Percentiles rank a stretch among this genome's conserved stretches.
Evolutionary conservation across 1,140 invertebrate species (phyloP).

Genomic region (Drosophila kohkoa): DNA sequence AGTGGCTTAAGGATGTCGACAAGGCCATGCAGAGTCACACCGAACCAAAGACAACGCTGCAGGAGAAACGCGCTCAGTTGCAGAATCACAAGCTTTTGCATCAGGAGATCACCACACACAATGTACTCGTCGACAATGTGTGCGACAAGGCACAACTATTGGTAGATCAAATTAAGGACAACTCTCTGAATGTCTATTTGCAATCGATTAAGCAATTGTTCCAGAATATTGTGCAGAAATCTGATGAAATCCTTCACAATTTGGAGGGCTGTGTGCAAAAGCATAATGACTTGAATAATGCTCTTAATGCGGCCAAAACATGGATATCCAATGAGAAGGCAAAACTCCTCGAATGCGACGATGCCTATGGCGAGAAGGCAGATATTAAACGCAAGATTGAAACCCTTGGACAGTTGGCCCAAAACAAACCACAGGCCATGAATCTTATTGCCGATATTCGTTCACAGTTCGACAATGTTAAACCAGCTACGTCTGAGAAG

Average conservation of each 20-base stretch:
- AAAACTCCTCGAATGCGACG: conserved; percentile 91
- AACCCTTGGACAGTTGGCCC: conserved; percentile 89
- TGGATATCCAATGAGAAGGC: conserved; percentile 92
- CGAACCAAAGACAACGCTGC: conserved; percentile 94
- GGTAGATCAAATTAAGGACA: conserved; percentile 95
- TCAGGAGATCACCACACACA: conserved; percentile 97
- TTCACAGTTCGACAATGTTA: conserved; percentile 88
- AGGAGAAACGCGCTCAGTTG: conserved; percentile 96
- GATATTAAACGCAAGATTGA: conserved; percentile 91
- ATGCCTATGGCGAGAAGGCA: conserved; percentile 92
- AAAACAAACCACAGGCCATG: conserved; percentile 89
- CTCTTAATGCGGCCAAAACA: conserved; percentile 90
- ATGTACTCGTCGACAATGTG: conserved; percentile 94
- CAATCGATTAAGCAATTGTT: conserved; percentile 96
- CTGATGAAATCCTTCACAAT: conserved; percentile 93
- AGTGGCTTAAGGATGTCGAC: conserved; percentile 96
- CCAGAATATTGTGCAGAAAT: conserved; percentile 94
- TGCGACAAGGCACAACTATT: conserved; percentile 96
- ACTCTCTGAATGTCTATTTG: conserved; percentile 93
- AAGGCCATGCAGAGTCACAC: conserved; percentile 96
- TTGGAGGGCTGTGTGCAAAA: conserved; percentile 94
- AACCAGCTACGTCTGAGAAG: conserved; percentile 92
- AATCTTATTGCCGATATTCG: conserved; percentile 90
- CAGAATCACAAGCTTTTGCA: conserved; percentile 98
- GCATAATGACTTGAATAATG: conserved; percentile 91